Percentiles rank a stretch among this genome's conserved stretches.
These are phyloP conservation scores for Enteromius treurensis DNA, from an alignment of 2,797 vertebrate species.

Conservation along the genomic window DNA sequence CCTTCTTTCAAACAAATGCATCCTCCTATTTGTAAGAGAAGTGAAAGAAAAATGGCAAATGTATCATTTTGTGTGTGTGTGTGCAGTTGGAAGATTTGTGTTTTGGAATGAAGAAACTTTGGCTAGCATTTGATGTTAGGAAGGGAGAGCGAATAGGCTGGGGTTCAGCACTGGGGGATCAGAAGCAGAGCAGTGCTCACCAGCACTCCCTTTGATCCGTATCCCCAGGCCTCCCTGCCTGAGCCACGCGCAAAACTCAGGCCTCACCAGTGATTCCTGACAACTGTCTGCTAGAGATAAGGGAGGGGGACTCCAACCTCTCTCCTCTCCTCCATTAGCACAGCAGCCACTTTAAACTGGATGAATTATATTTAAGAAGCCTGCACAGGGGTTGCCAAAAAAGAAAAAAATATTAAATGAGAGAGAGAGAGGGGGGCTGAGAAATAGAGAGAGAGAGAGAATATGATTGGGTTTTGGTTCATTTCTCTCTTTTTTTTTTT, in stretches of 20 bases:
- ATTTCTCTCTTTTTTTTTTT: slow-evolving; percentile 29
- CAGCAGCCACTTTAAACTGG: slow-evolving; percentile 69
- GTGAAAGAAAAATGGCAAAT: slow-evolving; percentile 52
- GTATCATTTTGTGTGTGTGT: slow-evolving; percentile 37
- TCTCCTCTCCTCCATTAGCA: slow-evolving; percentile 67
- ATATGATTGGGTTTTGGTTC: slow-evolving; percentile 58
- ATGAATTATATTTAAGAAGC: slow-evolving; percentile 74
- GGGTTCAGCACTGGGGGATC: slow-evolving; percentile 85
- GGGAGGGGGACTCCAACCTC: slow-evolving; percentile 77
- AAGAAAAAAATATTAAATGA: slow-evolving; percentile 60
- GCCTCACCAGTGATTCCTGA: slow-evolving; percentile 97
- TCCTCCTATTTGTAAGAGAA: slow-evolving; percentile 42
- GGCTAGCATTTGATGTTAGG: slow-evolving; percentile 82
- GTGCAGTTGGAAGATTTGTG: slow-evolving; percentile 69
- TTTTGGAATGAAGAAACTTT: slow-evolving; percentile 75
- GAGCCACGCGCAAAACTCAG: slow-evolving; percentile 80
- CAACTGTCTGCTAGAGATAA: slow-evolving; percentile 99
- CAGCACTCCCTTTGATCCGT: slow-evolving; percentile 96
- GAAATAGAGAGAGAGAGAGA: neutral
- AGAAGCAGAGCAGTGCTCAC: slow-evolving; percentile 87
- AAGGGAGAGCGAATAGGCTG: slow-evolving; percentile 79
- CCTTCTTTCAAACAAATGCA: slow-evolving; percentile 26
- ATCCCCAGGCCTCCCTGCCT: slow-evolving; percentile 96
- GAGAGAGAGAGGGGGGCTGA: slow-evolving; percentile 3
- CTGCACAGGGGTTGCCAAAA: slow-evolving; percentile 69